Base-by-base conservation (phyloP, 2,888 invertebrate species). In the Drymonia ruficornis region DNA sequence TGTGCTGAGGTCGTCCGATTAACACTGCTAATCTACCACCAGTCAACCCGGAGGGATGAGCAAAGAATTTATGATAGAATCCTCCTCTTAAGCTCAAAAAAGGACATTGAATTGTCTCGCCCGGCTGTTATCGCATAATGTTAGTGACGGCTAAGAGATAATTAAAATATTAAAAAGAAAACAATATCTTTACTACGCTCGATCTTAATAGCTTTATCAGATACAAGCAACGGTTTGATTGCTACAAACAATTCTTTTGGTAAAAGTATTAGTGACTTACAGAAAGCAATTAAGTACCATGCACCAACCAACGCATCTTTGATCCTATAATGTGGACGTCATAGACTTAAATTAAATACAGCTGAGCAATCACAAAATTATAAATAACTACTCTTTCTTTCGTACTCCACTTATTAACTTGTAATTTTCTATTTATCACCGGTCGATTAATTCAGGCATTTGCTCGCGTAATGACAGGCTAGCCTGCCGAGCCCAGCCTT, bases 401-500 rank as follows among this genome's bases (percentile, higher is more conserved):
- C n/a, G n/a, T n/a, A 36, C 36, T n/a, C n/a, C 36, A 5, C 11
- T n/a, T 4, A 34, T 34, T 11, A 36, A 36, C 36, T 36, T 16
- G 40, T 15, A 18, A 42, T 13, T 36, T 42, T 29, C 3, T 38
- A 36, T 23, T 13, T 48, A 36, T 8, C 13, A 28, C 23, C 19
- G 7, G 6, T 12, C 18, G n/a, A 47, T 50, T 49, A n/a, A 59
- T 45, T 53, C 19, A 16, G 40, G 16, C 53, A 51, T 49, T 55
- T 50, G 47, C 42, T 50, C 36, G 44, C 47, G 46, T 55, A 58
- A 61, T 59, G 49, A 44, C 47, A 18, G 36, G 48, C 55, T 53
- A 53, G 49, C n/a, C 48, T 54, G 61, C 45, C 58, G 46, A 49
- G 69, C 70, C 72, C 59, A 65, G 69, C 77, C 75, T 80, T 75